A percentile compares a stretch with the other conserved stretches of the same genome.
Evolutionary conservation across 2,888 invertebrate genomes (phyloP).

Genomic region (Tachina lurida): DNA sequence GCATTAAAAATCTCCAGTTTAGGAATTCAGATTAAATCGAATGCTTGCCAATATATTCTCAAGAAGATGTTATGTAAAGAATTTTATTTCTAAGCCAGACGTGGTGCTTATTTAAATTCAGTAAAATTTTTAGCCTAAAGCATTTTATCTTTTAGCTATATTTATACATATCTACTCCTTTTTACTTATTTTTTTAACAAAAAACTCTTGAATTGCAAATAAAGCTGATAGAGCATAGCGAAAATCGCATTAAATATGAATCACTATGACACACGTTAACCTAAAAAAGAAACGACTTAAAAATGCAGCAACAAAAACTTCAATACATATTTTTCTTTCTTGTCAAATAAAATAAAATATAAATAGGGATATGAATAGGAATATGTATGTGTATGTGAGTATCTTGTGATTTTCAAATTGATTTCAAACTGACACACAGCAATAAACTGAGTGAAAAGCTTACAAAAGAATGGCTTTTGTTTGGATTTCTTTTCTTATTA

Average conservation of each 20-base stretch:
- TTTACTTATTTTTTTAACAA: background rate
- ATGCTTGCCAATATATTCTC: background rate
- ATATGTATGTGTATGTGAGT: background rate
- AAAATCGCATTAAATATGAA: slow-evolving; percentile 52
- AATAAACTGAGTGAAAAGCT: slow-evolving; percentile 42
- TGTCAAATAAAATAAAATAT: background rate
- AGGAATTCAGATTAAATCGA: background rate
- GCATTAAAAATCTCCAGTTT: slow-evolving; percentile 7
- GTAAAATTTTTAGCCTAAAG: too few species aligned
- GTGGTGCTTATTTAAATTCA: too few species aligned
- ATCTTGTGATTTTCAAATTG: slow-evolving; percentile 46
- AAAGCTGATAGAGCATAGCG: background rate
- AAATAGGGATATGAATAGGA: background rate
- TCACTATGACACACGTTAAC: slow-evolving; percentile 44
- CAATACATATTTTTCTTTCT: background rate
- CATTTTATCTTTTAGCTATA: background rate
- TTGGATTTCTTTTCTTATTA: slow-evolving; percentile 25
- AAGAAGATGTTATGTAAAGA: background rate
- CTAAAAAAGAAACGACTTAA: slow-evolving; percentile 29
- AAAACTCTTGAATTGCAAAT: background rate
- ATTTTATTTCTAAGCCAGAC: background rate
- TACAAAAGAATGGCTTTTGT: slow-evolving; percentile 41
- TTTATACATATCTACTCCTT: background rate
- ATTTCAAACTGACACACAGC: slow-evolving; percentile 51
- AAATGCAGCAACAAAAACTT: background rate